Evolutionary conservation across 2,888 invertebrate species (phyloP), one percentile per base, ranked within the genome.

Genomic region (Orthonevra nobilis): DNA sequence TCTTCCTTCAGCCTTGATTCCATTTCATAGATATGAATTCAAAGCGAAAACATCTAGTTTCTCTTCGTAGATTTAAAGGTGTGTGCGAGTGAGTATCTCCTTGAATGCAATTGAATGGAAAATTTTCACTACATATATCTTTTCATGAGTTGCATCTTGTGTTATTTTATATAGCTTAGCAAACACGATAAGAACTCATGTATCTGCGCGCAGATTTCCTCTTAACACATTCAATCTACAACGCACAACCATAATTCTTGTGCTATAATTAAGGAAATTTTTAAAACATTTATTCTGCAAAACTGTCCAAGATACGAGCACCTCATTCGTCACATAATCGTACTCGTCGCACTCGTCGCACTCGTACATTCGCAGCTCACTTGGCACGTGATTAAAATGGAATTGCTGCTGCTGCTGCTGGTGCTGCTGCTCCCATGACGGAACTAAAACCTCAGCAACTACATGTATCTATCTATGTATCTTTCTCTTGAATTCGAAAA

Each of bases 181-280:
- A 19, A 40, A 23, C 54, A 69, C 69, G 61, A 48, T 61, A 69
- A 69, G 58, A 77, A 64, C 58, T 56, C 75, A 15, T 77, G 75
- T 40, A 40, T 69, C 63, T 32, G 60, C 46, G 68, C 48, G 50
- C 44, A 56, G 30, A 63, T 60, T 56, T 34, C 42, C 42, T 36
- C 14, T 26, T 7, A n/a, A 54, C 26, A 52, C 44, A 61, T 72
- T 46, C 44, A 72, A 72, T 42, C 28, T 50, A 64, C 30, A 46
- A 28, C 58, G 50, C 64, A 77, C 66, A 77, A 77, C 77, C 72
- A 77, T 77, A 72, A 77, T 15, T 77, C 72, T 64, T 5, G 52
- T 72, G 44, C 58, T 66, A 77, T 77, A 66, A 77, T 77, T 77
- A 77, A 77, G 77, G 77, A 77, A 77, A 66, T 66, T 64, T 77